A percentile compares a stretch with the other conserved stretches of the same genome.
Evolutionary conservation across 2,888 invertebrate genomes (phyloP).

Genomic region (Zaprionus obscuricornis): DNA sequence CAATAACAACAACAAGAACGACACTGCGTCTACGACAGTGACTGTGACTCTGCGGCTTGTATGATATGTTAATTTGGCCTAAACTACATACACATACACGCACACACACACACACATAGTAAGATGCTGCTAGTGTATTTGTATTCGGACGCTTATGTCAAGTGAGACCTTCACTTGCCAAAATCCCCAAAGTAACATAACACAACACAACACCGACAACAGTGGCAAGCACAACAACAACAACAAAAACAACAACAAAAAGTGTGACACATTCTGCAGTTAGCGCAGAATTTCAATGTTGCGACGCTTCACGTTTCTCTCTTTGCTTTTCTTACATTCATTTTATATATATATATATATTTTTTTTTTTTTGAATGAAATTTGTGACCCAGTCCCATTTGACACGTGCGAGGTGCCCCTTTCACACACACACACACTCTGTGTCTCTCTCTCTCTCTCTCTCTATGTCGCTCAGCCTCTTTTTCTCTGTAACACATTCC

Average conservation of each 20-base stretch:
- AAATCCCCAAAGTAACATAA: constrained; percentile 43
- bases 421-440: constrained; percentile 3
- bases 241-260: constrained; percentile 20
- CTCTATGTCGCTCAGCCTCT: neutral
- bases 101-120: no score
- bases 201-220: neutral
- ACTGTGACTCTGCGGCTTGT: constrained; percentile 61
- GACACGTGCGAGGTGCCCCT: constrained; percentile 50
- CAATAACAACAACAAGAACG: no score
- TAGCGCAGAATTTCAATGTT: constrained; percentile 38
- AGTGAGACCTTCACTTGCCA: constrained; percentile 44
- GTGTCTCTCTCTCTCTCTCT: neutral
- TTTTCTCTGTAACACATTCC: no score
- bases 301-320: constrained; percentile 11
- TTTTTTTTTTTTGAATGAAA: constrained; percentile 43
- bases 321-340: neutral
- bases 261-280: constrained; percentile 50
- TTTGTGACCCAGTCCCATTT: constrained; percentile 58
- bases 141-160: constrained; percentile 6
- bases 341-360: neutral
- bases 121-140: no score
- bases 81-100: constrained; percentile 46
- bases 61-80: constrained; percentile 70
- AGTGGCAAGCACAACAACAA: neutral
- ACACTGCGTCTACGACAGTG: no score